Base-by-base conservation (phyloP, 2,113 vertebrate genomes). In the Elephantulus edwardii region DNA sequence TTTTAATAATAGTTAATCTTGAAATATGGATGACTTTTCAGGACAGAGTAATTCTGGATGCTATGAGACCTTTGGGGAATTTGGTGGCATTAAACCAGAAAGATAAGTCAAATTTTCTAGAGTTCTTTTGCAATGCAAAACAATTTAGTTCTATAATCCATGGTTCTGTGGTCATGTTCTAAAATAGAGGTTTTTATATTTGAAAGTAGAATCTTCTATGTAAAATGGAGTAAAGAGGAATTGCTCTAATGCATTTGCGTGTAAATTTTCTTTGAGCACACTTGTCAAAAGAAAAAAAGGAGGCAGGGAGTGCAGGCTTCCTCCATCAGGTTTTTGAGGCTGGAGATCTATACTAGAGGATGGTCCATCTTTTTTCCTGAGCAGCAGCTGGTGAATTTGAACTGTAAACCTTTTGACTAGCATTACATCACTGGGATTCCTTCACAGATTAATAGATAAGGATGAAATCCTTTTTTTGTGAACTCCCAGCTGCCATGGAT, bases 201-300 rank as follows among this genome's bases (percentile, higher is more conserved):
- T 62, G 24, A 82, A 78, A 87, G 44, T 20, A 93, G 44, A 88
- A 50, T 44, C 6, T 87, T 86, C 77, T 70, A 77, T 62, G 44
- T 66, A 83, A 60, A 83, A 66, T 22, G 87, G 46, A 54, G 42
- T 28, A 91, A 92, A 87, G 77, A 87, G 85, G 56, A 90, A 92
- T 28, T 58, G 26, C 10, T 80, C 44, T 38, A n/a, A 42, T 68
- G n/a, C 74, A n/a, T 50, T 11, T 80, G 68, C 84, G 10, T 85
- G 72, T 90, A 54, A 30, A 72, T 88, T 91, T 89, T 81, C 70
- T 92, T 42, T 50, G 16, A 79, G 44, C 30, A 52, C 56, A 62
- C 74, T 68, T 82, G 68, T 79, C n/a, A 58, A 35, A 91, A 91
- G 38, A 17, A 68, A 50, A 88, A 85, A 42, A 77, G 3, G 8